Conservation (phyloP, 2,888 invertebrate genomes). For the Drosophila multiciliata region DNA sequence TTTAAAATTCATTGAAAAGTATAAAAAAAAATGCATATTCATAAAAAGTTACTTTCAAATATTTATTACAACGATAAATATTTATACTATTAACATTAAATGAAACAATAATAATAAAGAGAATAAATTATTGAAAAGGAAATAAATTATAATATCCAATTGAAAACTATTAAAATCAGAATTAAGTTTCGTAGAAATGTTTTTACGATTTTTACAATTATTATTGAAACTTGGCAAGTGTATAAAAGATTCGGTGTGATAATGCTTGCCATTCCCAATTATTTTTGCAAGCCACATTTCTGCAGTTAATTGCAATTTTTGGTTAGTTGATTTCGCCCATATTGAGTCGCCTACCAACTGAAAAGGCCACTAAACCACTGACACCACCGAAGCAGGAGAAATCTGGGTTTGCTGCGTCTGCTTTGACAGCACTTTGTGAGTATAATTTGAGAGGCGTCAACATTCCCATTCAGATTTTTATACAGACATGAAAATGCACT, state of each 20-base stretch:
- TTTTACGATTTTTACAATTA: background rate
- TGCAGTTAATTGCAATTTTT: slow-evolving; percentile 25
- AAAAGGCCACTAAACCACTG: slow-evolving; percentile 17
- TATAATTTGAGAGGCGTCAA: slow-evolving; percentile 62
- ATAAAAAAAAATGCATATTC: too few species aligned
- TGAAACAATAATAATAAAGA: background rate
- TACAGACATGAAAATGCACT: background rate
- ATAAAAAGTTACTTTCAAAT: too few species aligned
- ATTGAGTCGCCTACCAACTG: slow-evolving; percentile 19
- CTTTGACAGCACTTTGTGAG: slow-evolving; percentile 59
- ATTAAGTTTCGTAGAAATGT: background rate
- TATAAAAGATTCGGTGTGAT: background rate
- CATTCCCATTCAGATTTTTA: background rate
- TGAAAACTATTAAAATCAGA: background rate
- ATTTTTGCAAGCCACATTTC: background rate
- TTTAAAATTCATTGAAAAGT: too few species aligned
- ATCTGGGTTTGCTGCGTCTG: slow-evolving; percentile 23
- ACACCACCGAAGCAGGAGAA: slow-evolving; percentile 5
- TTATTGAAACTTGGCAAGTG: background rate
- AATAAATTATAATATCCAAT: background rate
- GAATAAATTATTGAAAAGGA: background rate
- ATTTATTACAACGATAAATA: accelerated
- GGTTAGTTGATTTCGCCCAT: slow-evolving; percentile 23
- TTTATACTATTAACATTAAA: background rate
- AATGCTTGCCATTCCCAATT: background rate